phyloP scores from a whole-genome alignment of 2,113 vertebrate genomes.

The Tetrax tetrax region DNA sequence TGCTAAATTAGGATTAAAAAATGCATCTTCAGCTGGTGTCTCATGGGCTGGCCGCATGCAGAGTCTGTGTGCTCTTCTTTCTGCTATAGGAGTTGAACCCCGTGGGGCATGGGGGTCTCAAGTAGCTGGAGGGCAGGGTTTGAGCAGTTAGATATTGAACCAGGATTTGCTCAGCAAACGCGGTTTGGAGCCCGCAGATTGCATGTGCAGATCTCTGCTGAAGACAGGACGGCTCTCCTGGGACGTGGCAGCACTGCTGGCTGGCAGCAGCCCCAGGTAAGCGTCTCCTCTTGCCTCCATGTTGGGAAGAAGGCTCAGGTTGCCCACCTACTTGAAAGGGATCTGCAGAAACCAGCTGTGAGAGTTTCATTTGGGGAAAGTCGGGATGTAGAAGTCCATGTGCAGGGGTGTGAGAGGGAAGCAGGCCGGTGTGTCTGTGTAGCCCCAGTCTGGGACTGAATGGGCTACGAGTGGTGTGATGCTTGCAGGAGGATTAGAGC shows the following conservation, averaged over 20 bases:
- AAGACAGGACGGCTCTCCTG: rapidly evolving
- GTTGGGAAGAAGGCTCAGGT: neutral
- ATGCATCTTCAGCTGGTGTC: neutral
- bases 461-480: neutral
- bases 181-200: neutral
- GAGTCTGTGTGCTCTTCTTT: neutral
- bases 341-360: neutral
- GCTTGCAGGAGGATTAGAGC: neutral
- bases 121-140: neutral
- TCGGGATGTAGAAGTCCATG: neutral
- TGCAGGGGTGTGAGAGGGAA: neutral
- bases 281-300: rapidly evolving
- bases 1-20: neutral
- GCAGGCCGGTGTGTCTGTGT: neutral
- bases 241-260: rapidly evolving
- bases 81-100: neutral
- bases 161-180: neutral
- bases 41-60: neutral
- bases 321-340: neutral
- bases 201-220: rapidly evolving
- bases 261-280: rapidly evolving
- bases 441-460: neutral
- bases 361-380: neutral
- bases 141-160: neutral
- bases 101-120: neutral